phyloP scores from a whole-genome alignment of 2,113 vertebrate species.

The Oryctolagus cuniculus region mOryCun1.1 NC_091441.1:4864001-4864500 shows the following conservation, averaged over 20 bases:
- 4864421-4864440: neutral
- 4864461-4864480: neutral
- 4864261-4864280: neutral
- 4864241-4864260: fast-evolving
- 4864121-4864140: neutral
- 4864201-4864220: neutral
- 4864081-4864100: conserved; percentile 24
- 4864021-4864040: conserved; percentile 26
- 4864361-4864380: neutral
- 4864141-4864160: neutral
- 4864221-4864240: neutral
- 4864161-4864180: neutral
- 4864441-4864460: neutral
- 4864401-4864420: neutral
- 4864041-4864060: neutral
- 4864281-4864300: neutral
- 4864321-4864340: neutral
- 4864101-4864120: neutral
- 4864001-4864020: conserved; percentile 17
- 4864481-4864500: neutral
- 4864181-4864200: neutral
- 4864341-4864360: neutral
- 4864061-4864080: neutral
- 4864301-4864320: neutral
- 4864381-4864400: neutral